Evolutionary conservation across 2,797 vertebrate genomes (phyloP).

Genomic region (Notoglanidium macrostoma): DNA sequence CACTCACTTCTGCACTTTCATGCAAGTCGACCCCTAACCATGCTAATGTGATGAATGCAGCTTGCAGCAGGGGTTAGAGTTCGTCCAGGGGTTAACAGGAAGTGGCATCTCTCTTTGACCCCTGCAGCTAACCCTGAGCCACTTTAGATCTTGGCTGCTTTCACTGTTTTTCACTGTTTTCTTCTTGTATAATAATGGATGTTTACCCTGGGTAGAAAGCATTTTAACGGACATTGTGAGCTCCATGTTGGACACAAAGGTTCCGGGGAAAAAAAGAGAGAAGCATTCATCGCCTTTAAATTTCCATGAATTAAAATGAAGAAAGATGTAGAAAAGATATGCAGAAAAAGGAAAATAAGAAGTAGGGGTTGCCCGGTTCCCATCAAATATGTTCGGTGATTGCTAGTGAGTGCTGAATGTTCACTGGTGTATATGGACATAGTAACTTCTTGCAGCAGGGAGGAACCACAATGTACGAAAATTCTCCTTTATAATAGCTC

Average conservation of each 20-base stretch:
- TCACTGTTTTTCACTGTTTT: conserved; percentile 26
- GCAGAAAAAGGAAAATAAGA: not conserved
- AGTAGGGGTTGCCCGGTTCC: not conserved
- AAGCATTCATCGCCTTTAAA: not conserved
- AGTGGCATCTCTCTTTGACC: conserved; percentile 72
- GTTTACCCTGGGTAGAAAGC: conserved; percentile 28
- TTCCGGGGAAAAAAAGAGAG: not conserved
- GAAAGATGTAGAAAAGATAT: conserved; percentile 1
- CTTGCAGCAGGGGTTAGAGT: conserved; percentile 74
- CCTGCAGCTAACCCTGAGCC: conserved; percentile 64
- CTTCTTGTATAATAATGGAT: conserved; percentile 22
- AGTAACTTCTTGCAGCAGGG: not conserved
- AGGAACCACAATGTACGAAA: conserved; percentile 21
- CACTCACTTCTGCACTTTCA: conserved; percentile 13
- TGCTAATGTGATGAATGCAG: conserved; percentile 62
- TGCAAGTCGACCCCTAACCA: conserved; percentile 39
- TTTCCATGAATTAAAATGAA: conserved; percentile 17
- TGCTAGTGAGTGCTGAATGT: not conserved
- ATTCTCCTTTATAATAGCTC: conserved; percentile 29
- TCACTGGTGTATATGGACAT: not conserved
- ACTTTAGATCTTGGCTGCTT: conserved; percentile 65
- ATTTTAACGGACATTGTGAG: conserved; percentile 28
- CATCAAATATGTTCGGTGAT: not conserved
- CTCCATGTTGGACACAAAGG: conserved; percentile 28
- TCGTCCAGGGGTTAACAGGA: conserved; percentile 77